Percentiles rank a stretch among this genome's conserved stretches.
Evolutionary conservation across 2,888 invertebrate species (phyloP).

Genomic region (Copidosoma aretas): DNA sequence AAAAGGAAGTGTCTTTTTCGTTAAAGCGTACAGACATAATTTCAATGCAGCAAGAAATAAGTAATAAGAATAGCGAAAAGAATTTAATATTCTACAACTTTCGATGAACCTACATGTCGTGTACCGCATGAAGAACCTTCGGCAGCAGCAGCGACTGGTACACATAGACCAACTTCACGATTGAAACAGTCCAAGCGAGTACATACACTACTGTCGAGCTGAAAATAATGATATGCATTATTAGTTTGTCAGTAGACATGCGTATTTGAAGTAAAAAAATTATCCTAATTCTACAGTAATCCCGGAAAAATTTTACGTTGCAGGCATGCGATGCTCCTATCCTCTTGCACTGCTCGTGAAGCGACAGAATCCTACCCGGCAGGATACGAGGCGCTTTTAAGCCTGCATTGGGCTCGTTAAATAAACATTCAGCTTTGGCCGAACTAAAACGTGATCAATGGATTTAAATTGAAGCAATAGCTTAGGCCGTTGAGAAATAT

Average conservation of each 20-base stretch:
- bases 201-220: conserved; percentile 91
- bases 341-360: conserved; percentile 88
- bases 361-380: conserved; percentile 81
- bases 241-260: neutral
- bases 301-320: conserved; percentile 62
- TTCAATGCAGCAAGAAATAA: too few species aligned
- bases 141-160: conserved; percentile 87
- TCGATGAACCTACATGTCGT: neutral
- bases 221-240: conserved; percentile 51
- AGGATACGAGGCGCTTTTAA: conserved; percentile 81
- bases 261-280: neutral
- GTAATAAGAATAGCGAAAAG: conserved; percentile 7
- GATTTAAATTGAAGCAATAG: too few species aligned
- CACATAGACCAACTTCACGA: conserved; percentile 73
- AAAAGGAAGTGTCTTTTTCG: too few species aligned
- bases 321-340: conserved; percentile 81
- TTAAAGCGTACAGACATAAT: too few species aligned
- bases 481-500: neutral
- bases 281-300: neutral
- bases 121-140: conserved; percentile 87
- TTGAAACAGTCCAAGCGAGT: conserved; percentile 85
- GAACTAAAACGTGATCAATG: too few species aligned
- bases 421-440: conserved; percentile 76
- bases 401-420: conserved; percentile 85
- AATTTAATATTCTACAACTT: neutral